Percentiles rank a stretch among this genome's conserved stretches.
These are phyloP conservation scores for Bovichtus diacanthus DNA, from an alignment of 2,797 vertebrate genomes.

Conservation along the genomic window DNA sequence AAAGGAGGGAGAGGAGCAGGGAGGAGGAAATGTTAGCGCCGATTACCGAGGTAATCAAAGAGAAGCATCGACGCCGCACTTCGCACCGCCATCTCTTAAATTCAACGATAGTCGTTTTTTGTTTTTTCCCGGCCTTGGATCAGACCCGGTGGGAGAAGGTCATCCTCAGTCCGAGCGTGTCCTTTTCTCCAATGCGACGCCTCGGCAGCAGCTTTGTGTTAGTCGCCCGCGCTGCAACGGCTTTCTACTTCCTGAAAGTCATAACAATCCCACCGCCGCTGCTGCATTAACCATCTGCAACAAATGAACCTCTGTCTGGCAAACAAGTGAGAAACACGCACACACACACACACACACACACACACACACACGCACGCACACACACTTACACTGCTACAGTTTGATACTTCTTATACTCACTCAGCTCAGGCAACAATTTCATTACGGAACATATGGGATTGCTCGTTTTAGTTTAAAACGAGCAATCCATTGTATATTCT, in stretches of 20 bases:
- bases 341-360: constrained; percentile 19
- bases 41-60: constrained; percentile 40
- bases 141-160: constrained; percentile 52
- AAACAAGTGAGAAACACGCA: not conserved
- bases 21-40: constrained; percentile 26
- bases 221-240: constrained; percentile 45
- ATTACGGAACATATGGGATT: constrained; percentile 15
- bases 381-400: constrained; percentile 13
- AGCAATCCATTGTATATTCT: constrained; percentile 4
- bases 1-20: constrained; percentile 12
- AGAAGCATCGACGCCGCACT: not conserved
- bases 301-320: constrained; percentile 51
- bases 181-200: constrained; percentile 48
- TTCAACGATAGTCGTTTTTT: not conserved
- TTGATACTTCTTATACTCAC: constrained; percentile 20
- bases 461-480: constrained; percentile 41
- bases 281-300: constrained; percentile 60
- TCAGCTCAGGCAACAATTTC: constrained; percentile 25
- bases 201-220: constrained; percentile 37
- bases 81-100: constrained; percentile 2
- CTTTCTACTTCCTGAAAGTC: constrained; percentile 65
- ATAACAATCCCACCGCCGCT: constrained; percentile 50
- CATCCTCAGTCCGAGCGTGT: constrained; percentile 50
- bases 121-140: constrained; percentile 43
- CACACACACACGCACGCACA: constrained; percentile 11